A percentile compares a stretch with the other conserved stretches of the same genome.
phyloP scores from a whole-genome alignment of 2,797 vertebrate genomes.

The Labeo calbasu region DNA sequence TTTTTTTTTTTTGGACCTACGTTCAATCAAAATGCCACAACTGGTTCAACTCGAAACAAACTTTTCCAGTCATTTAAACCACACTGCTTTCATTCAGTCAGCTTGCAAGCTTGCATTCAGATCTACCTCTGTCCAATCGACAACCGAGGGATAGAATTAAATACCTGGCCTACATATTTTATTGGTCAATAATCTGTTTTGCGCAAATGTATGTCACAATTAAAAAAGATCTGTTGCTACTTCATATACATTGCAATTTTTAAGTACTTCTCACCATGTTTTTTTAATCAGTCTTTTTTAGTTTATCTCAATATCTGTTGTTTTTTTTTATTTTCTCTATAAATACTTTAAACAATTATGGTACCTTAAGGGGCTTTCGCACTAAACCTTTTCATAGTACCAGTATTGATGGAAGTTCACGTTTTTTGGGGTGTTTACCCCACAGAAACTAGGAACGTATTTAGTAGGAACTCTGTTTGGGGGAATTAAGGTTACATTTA shows the following conservation, averaged over 20 bases:
- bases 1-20: not conserved
- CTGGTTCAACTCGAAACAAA: not conserved
- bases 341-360: not conserved
- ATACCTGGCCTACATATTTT: not conserved
- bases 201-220: not conserved
- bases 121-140: not conserved
- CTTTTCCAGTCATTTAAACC: too few species aligned
- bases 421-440: too few species aligned
- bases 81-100: too few species aligned
- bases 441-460: too few species aligned
- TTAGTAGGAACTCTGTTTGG: too few species aligned
- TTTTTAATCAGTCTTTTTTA: too few species aligned
- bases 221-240: too few species aligned
- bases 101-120: not conserved
- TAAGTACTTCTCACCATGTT: too few species aligned
- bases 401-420: too few species aligned
- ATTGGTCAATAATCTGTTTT: not conserved
- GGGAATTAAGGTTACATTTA: too few species aligned
- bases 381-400: too few species aligned
- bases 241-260: too few species aligned
- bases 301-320: not conserved
- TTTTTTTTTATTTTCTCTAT: not conserved
- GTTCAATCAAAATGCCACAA: not conserved
- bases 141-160: not conserved
- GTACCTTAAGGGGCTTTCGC: not conserved